Evolutionary conservation across 2,797 vertebrate genomes (phyloP), one percentile per base, ranked within the genome.

Genomic region (Taenioides sp.): DNA sequence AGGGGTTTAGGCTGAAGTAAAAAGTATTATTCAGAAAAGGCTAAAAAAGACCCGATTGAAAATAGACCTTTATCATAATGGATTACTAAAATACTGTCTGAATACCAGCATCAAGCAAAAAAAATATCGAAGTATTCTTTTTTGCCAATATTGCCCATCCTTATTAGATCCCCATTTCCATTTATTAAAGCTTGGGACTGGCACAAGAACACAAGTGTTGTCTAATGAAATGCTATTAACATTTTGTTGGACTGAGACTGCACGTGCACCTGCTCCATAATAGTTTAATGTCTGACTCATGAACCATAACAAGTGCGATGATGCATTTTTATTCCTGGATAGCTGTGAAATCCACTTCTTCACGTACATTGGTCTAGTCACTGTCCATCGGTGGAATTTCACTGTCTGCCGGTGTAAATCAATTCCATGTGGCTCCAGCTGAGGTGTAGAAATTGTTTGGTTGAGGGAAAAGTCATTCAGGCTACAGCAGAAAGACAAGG

Each of bases 361-460:
- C 80, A 80, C 73, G 73, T 82, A 87, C 88, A 92, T 92, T 85
- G 92, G 91, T 90, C 92, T 92, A 89, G 85, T 92, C 78, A 74
- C 60, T 72, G 61, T 91, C 87, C 90, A 91, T 82, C 81, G 84
- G 72, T 71, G 84, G 86, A 90, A 91, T 92, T 90, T 93, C 79
- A 82, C 89, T 86, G 87, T 92, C 89, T 88, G 88, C 89, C 59
- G 73, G 79, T 77, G 80, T 84, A 93, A 94, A 94, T 92, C 69
- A 92, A 87, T 90, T 90, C 92, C 92, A 93, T 93, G 90, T 93
- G 93, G 82, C 84, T 84, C 49, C 43, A 83, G 89, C 75, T 85
- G 87, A 90, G 84, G 90, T 87, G 86, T 87, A 89, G 88, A 92
- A 89, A 90, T 80, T 81, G 86, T 88, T 86, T 86, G 82, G 84